These are phyloP conservation scores for Oxyruncus cristatus DNA, from an alignment of 2,113 vertebrate genomes.

Conservation along the genomic window DNA sequence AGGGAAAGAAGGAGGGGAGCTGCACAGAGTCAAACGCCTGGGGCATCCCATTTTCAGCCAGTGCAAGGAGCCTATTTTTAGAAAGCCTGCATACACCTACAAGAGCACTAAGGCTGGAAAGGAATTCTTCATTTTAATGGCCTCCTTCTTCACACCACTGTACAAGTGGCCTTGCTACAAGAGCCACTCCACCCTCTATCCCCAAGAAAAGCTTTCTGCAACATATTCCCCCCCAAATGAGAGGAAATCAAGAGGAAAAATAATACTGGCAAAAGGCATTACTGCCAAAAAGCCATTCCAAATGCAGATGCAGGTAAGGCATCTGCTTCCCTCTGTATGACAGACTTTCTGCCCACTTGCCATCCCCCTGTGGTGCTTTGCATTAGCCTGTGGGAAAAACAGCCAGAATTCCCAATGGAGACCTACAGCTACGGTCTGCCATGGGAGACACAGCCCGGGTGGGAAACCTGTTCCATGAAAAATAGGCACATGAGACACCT, in stretches of 20 bases:
- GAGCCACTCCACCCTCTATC: neutral
- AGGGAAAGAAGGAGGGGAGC: slow-evolving; percentile 38
- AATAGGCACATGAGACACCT: slow-evolving; percentile 29
- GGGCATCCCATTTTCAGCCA: slow-evolving; percentile 42
- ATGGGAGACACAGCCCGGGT: slow-evolving; percentile 12
- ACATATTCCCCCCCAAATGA: accelerated
- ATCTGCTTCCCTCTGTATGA: neutral
- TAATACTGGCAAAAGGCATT: neutral
- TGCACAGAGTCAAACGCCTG: neutral
- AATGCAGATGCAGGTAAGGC: neutral
- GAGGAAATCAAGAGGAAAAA: neutral
- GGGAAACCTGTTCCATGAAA: slow-evolving; percentile 50
- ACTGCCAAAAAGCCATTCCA: neutral
- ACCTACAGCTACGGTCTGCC: slow-evolving; percentile 20
- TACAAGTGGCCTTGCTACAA: neutral
- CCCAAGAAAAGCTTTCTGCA: neutral
- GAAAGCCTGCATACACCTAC: neutral
- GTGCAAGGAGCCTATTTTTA: slow-evolving; percentile 29
- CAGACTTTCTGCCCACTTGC: slow-evolving; percentile 29
- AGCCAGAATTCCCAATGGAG: slow-evolving; percentile 3
- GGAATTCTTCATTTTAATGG: neutral
- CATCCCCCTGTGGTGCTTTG: neutral
- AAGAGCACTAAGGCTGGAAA: neutral
- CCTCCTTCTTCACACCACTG: neutral
- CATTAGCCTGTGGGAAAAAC: slow-evolving; percentile 50